Conservation (phyloP, 2,113 vertebrate genomes). For the Paramormyrops kingsleyae region DNA sequence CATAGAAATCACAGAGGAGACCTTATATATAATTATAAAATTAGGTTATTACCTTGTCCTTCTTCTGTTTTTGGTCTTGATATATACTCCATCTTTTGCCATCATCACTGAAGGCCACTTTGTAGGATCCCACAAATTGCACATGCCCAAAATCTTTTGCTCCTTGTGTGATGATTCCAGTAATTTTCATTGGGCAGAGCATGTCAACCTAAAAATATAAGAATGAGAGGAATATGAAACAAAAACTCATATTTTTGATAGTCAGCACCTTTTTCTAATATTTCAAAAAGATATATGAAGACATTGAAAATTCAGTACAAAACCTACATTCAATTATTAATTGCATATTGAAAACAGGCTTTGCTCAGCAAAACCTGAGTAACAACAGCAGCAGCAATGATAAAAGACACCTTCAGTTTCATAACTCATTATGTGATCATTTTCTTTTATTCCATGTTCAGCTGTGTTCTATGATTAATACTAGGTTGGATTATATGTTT, state of each 20-base stretch:
- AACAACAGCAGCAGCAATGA: constrained; percentile 45
- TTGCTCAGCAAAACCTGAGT: constrained; percentile 53
- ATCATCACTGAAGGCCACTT: constrained; percentile 89
- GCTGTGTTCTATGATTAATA: neutral
- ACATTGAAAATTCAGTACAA: constrained; percentile 31
- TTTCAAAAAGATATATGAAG: constrained; percentile 42
- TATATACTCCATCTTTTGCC: constrained; percentile 86
- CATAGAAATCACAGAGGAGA: neutral
- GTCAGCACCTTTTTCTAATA: constrained; percentile 38
- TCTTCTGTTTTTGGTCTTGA: constrained; percentile 92
- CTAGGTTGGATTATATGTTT: neutral
- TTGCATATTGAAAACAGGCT: constrained; percentile 52
- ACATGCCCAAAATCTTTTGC: constrained; percentile 97
- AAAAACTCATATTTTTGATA: constrained; percentile 13
- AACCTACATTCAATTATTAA: constrained; percentile 57
- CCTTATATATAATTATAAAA: neutral
- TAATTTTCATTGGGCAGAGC: constrained; percentile 85
- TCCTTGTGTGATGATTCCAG: constrained; percentile 94
- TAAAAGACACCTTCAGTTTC: constrained; percentile 34
- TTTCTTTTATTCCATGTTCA: neutral
- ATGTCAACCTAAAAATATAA: constrained; percentile 74
- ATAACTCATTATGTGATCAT: neutral
- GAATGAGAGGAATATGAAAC: neutral
- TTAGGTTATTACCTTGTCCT: constrained; percentile 81
- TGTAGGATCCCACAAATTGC: constrained; percentile 96